Evolutionary conservation across 2,888 invertebrate species (phyloP).

Genomic region (Palloptera scutellata): DNA sequence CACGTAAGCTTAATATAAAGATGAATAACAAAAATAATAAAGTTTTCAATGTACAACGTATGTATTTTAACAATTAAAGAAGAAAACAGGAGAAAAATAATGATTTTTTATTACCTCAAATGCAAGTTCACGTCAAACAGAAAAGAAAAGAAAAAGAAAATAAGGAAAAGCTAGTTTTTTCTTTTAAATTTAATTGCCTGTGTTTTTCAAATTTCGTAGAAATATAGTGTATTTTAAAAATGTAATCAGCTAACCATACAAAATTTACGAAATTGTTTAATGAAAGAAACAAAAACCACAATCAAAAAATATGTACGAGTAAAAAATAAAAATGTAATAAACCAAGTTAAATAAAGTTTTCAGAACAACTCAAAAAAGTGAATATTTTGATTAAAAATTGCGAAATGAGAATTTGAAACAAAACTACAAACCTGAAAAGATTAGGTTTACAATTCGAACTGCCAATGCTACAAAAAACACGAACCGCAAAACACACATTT

Average conservation of each 20-base stretch:
- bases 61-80: slow-evolving; percentile 12
- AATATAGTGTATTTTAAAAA: neutral
- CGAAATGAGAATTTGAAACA: no score
- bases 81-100: slow-evolving; percentile 10
- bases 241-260: neutral
- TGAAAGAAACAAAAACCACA: neutral
- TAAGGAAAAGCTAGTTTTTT: neutral
- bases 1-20: no score
- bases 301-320: neutral
- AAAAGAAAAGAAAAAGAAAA: neutral
- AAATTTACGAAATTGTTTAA: neutral
- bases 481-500: no score
- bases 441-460: no score
- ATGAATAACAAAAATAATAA: slow-evolving; percentile 36
- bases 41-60: slow-evolving; percentile 38
- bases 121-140: slow-evolving; percentile 42
- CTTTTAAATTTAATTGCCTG: neutral
- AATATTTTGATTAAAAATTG: no score
- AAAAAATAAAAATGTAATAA: neutral
- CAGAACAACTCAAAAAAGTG: neutral
- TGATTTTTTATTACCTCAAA: slow-evolving; percentile 47
- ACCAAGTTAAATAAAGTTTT: neutral
- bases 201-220: no score
- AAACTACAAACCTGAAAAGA: no score
- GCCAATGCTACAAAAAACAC: no score